A percentile compares a stretch with the other conserved stretches of the same genome.
Conservation (phyloP, 2,888 invertebrate species). For the Mimumesa dahlbomi region DNA sequence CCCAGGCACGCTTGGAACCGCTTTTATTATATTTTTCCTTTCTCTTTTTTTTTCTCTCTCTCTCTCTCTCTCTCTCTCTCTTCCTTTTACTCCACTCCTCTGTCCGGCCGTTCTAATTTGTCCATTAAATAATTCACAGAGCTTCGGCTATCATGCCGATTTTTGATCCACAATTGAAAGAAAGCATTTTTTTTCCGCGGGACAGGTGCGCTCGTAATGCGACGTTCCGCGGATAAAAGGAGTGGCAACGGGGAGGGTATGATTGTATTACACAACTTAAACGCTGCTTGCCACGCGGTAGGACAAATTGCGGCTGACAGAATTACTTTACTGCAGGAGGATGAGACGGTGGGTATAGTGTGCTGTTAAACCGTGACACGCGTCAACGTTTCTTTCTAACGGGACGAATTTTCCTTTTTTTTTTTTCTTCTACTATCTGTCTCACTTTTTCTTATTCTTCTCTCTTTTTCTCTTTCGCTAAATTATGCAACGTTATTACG, state of each 20-base stretch:
- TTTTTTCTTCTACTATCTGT: no score
- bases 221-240: background rate
- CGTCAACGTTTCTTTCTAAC: no score
- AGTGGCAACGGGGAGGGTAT: background rate
- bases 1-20: conserved; percentile 45
- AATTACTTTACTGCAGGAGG: background rate
- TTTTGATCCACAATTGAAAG: conserved; percentile 50
- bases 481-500: no score
- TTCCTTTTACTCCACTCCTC: no score
- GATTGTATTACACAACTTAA: background rate
- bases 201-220: conserved; percentile 25
- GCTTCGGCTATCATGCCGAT: conserved; percentile 33
- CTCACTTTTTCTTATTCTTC: no score
- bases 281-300: background rate
- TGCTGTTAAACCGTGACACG: no score
- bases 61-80: no score
- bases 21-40: no score
- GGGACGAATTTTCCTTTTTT: no score
- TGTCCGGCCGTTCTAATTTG: conserved; percentile 52
- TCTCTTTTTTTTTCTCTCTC: no score
- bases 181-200: conserved; percentile 18
- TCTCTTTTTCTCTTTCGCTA: no score
- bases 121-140: conserved; percentile 58
- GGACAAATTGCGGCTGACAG: background rate
- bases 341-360: no score